Evolutionary conservation across 2,888 invertebrate species (phyloP).

Genomic region (Eledone cirrhosa): DNA sequence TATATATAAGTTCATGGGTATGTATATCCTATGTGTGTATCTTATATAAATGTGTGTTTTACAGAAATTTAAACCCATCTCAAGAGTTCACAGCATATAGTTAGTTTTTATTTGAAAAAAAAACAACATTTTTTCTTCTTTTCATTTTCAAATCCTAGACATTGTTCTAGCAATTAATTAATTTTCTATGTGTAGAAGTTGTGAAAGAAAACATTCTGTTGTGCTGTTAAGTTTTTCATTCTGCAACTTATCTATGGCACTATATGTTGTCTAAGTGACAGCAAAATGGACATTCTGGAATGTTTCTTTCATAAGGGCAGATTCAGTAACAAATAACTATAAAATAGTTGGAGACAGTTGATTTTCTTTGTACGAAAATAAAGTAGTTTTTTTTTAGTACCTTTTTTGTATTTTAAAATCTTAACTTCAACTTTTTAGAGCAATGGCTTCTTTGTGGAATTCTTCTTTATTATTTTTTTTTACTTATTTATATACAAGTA

Average conservation of each 20-base stretch:
- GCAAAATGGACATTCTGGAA: conserved; percentile 29
- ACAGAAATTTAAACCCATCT: neutral
- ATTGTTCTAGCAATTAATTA: neutral
- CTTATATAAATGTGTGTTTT: neutral
- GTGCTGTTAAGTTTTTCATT: neutral
- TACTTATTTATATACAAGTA: neutral
- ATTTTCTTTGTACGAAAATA: conserved; percentile 28
- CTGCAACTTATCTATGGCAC: neutral
- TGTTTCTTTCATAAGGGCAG: conserved; percentile 12
- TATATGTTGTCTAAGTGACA: conserved; percentile 10
- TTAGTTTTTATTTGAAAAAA: neutral
- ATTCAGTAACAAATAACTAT: conserved; percentile 17
- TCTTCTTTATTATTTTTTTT: neutral
- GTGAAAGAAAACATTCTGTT: conserved; percentile 19
- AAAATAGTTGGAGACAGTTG: conserved; percentile 23
- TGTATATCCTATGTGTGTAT: conserved; percentile 7
- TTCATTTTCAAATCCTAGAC: neutral
- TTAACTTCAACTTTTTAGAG: conserved; percentile 27
- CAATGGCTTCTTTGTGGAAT: conserved; percentile 16
- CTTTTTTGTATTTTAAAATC: neutral
- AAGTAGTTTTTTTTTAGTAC: conserved; percentile 15
- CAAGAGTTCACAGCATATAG: neutral
- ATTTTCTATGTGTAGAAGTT: neutral
- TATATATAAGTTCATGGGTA: too few relatives aligned
- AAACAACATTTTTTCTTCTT: neutral